Evolutionary conservation across 1,140 invertebrate genomes (phyloP).

Genomic region (Harlomillsia oculata): DNA sequence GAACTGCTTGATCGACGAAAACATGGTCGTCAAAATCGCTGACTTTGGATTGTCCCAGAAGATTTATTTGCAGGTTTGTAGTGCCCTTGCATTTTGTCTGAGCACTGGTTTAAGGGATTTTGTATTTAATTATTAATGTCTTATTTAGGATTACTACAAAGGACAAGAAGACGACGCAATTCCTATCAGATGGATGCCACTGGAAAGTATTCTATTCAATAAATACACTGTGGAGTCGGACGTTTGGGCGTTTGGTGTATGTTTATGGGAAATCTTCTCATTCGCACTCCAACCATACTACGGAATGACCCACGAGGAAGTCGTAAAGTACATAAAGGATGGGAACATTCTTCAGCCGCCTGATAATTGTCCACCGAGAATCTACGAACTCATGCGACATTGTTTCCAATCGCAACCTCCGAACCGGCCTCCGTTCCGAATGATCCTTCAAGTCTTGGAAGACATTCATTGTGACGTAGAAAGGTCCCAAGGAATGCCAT

Average conservation of each 20-base stretch:
- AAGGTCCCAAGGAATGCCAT: conserved; percentile 6
- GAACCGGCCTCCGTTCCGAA: conserved; percentile 71
- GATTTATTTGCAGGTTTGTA: conserved; percentile 58
- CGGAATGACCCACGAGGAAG: conserved; percentile 89
- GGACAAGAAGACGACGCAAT: conserved; percentile 88
- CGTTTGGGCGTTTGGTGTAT: conserved; percentile 88
- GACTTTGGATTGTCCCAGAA: conserved; percentile 90
- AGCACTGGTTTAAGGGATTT: background rate
- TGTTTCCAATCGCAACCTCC: conserved; percentile 82
- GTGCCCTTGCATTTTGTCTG: too few species aligned
- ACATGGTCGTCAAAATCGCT: conserved; percentile 91
- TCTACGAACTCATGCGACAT: conserved; percentile 86
- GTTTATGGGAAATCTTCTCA: conserved; percentile 88
- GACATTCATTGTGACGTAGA: conserved; percentile 52
- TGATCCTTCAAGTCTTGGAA: conserved; percentile 58
- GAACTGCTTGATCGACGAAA: conserved; percentile 89
- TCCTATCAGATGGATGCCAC: conserved; percentile 90
- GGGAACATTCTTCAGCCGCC: conserved; percentile 76
- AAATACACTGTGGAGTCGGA: conserved; percentile 88
- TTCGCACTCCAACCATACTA: conserved; percentile 89
- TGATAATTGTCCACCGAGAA: conserved; percentile 75
- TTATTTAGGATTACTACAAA: conserved; percentile 77
- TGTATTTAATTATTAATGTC: background rate
- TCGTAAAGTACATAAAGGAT: conserved; percentile 84
- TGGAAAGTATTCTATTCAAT: conserved; percentile 86